These are phyloP conservation scores for Antechinus stuartii DNA, from an alignment of 2,113 vertebrate species.

Conservation along the genomic window DNA sequence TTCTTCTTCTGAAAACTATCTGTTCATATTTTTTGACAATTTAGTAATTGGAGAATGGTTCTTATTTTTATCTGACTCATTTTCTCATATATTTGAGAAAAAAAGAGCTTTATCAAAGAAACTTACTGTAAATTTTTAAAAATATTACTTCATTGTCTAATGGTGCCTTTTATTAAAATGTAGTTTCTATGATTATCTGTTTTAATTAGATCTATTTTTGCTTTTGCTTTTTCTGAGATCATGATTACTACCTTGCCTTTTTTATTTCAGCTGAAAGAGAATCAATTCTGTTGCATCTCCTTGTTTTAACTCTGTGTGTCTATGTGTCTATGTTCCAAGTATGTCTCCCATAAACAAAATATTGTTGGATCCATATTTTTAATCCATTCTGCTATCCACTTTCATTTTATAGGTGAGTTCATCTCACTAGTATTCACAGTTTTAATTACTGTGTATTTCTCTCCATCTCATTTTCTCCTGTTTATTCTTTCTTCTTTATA, in stretches of 20 bases:
- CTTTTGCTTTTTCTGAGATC: background rate
- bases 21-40: background rate
- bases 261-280: background rate
- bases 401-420: background rate
- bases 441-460: background rate
- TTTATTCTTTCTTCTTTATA: background rate
- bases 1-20: too few species aligned
- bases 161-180: background rate
- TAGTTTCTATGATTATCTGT: background rate
- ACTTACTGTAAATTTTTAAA: background rate
- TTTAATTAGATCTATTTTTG: background rate
- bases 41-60: background rate
- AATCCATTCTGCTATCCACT: too few species aligned
- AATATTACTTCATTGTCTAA: background rate
- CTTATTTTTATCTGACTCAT: background rate
- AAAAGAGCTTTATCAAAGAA: background rate
- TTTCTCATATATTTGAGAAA: background rate
- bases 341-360: background rate
- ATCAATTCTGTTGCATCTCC: background rate
- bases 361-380: too few species aligned
- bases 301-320: background rate
- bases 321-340: background rate
- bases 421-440: background rate
- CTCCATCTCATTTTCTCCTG: background rate
- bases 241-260: background rate